phyloP scores from a whole-genome alignment of 1,140 invertebrate species.

The Sarcophaga bullata region DNA sequence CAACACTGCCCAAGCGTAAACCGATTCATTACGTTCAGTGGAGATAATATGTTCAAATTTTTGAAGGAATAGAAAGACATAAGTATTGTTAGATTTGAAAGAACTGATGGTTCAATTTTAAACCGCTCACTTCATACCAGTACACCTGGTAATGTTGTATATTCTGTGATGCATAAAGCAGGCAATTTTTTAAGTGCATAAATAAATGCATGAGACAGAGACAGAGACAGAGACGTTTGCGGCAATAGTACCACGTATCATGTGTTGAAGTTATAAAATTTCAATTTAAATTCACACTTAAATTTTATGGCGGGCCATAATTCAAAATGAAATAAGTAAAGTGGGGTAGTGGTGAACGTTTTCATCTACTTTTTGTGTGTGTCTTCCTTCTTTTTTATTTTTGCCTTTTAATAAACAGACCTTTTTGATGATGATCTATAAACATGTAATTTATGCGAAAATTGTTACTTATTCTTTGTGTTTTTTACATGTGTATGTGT shows the following conservation, averaged over 20 bases:
- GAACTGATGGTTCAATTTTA: too few species aligned
- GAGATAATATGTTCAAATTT: too few species aligned
- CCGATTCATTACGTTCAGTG: too few species aligned
- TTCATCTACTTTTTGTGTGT: not conserved
- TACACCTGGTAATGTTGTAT: not conserved
- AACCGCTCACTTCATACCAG: too few species aligned
- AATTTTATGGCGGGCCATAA: constrained; percentile 13
- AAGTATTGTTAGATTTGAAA: too few species aligned
- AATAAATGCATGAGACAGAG: not conserved
- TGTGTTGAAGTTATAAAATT: constrained; percentile 3
- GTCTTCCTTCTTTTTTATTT: not conserved
- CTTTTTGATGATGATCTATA: constrained; percentile 9
- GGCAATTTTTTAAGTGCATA: not conserved
- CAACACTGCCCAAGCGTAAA: too few species aligned
- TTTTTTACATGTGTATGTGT: too few species aligned
- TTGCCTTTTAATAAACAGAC: not conserved
- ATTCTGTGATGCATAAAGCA: not conserved
- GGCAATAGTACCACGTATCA: not conserved
- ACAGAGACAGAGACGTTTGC: not conserved
- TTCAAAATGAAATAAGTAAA: not conserved
- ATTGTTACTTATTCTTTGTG: not conserved
- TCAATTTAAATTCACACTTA: constrained; percentile 25
- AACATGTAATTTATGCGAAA: constrained; percentile 15
- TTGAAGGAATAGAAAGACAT: too few species aligned
- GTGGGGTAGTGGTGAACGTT: not conserved